phyloP scores from a whole-genome alignment of 2,113 vertebrate genomes.

The Physeter macrocephalus region DNA sequence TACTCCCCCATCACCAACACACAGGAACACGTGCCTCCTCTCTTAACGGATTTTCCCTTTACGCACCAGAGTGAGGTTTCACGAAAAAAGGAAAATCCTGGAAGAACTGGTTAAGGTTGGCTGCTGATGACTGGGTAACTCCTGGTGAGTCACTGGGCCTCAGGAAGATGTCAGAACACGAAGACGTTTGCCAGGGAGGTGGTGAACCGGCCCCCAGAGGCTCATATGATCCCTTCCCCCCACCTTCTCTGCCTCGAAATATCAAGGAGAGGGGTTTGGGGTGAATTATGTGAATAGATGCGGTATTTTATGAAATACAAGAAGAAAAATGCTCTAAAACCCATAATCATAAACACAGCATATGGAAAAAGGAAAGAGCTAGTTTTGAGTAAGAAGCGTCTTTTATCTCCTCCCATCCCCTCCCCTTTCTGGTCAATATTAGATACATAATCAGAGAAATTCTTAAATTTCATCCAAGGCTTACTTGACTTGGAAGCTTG shows the following conservation, averaged over 20 bases:
- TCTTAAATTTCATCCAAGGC: slow-evolving; percentile 52
- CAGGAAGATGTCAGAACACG: neutral
- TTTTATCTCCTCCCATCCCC: slow-evolving; percentile 58
- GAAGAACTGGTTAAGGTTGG: neutral
- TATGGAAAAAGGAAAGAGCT: slow-evolving; percentile 71
- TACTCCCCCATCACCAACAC: too few relatives aligned
- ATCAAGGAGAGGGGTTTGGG: neutral
- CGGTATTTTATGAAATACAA: slow-evolving; percentile 80
- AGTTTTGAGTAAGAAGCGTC: slow-evolving; percentile 57
- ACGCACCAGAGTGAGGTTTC: neutral
- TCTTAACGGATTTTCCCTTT: neutral
- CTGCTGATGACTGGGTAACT: neutral
- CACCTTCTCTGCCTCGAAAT: neutral
- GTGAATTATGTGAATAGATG: slow-evolving; percentile 33
- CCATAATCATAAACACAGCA: slow-evolving; percentile 81
- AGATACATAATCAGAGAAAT: slow-evolving; percentile 70
- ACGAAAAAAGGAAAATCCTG: neutral
- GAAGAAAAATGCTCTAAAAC: slow-evolving; percentile 78
- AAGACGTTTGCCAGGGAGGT: neutral
- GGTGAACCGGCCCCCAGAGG: neutral
- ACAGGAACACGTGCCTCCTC: rapidly evolving
- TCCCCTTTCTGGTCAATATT: slow-evolving; percentile 59
- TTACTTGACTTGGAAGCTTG: slow-evolving; percentile 43
- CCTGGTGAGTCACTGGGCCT: neutral
- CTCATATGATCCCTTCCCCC: neutral